A percentile compares a stretch with the other conserved stretches of the same genome.
Conservation (phyloP, 2,113 vertebrate species). For the Cacatua alba region DNA sequence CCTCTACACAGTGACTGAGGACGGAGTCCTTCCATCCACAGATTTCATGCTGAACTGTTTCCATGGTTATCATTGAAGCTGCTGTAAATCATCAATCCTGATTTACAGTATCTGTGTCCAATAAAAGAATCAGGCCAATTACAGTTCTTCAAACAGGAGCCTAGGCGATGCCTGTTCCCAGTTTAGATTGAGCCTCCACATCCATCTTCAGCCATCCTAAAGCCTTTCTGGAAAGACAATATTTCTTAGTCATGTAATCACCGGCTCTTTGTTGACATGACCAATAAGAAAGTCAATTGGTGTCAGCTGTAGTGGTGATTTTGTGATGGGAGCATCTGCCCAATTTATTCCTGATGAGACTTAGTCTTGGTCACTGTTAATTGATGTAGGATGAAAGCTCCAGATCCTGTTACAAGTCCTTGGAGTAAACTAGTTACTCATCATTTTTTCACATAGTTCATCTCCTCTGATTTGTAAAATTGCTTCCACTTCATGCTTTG, state of each 20-base stretch:
- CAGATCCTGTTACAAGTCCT: constrained; percentile 37
- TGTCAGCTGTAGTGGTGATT: constrained; percentile 60
- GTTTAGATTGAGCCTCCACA: constrained; percentile 36
- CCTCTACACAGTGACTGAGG: not conserved
- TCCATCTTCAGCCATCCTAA: constrained; percentile 1
- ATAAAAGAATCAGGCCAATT: constrained; percentile 13
- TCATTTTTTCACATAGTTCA: constrained; percentile 36
- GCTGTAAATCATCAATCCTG: not conserved
- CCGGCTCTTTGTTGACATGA: constrained; percentile 10
- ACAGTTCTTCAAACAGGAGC: not conserved
- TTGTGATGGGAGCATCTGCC: constrained; percentile 38
- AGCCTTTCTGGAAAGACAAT: constrained; percentile 20
- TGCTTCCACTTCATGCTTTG: constrained; percentile 55
- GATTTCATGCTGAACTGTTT: not conserved
- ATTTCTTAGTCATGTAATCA: constrained; percentile 38
- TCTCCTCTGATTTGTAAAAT: constrained; percentile 62
- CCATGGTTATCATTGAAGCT: not conserved
- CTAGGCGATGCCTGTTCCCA: constrained; percentile 28
- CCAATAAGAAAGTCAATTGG: constrained; percentile 54
- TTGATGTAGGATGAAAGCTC: constrained; percentile 38
- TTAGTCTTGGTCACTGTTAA: constrained; percentile 42
- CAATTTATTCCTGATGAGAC: constrained; percentile 13
- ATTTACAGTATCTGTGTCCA: constrained; percentile 20
- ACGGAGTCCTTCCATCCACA: not conserved
- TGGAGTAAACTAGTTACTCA: constrained; percentile 22